Conservation (phyloP, 2,888 invertebrate species). For the Drosophila antonietae region DNA sequence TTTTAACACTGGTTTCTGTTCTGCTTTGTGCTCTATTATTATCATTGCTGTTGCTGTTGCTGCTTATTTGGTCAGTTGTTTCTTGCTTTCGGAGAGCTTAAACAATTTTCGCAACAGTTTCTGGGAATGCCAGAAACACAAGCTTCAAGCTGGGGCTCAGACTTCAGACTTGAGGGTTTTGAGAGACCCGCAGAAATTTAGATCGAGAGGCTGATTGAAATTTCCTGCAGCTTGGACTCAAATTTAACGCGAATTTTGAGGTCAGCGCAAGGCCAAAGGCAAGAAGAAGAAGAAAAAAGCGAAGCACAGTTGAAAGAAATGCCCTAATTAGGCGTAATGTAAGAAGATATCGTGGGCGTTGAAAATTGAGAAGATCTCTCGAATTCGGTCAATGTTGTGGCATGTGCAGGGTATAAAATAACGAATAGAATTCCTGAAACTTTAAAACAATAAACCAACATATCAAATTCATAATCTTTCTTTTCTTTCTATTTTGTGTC, state of each 20-base stretch:
- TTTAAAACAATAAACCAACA: slow-evolving; percentile 23
- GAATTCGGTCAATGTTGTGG: slow-evolving; percentile 12
- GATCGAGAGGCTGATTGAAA: slow-evolving; percentile 58
- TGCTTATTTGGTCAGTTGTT: slow-evolving; percentile 9
- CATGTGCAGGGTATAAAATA: slow-evolving; percentile 28
- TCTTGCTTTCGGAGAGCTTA: slow-evolving; percentile 21
- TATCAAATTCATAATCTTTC: slow-evolving; percentile 28
- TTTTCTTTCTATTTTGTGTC: slow-evolving; percentile 10
- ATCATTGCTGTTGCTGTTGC: not conserved
- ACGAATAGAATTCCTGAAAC: slow-evolving; percentile 37
- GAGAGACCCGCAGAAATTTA: slow-evolving; percentile 44
- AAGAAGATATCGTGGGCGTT: slow-evolving; percentile 60
- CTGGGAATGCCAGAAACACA: slow-evolving; percentile 47
- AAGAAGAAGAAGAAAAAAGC: slow-evolving; percentile 5
- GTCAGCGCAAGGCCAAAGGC: slow-evolving; percentile 51
- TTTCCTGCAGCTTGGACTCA: slow-evolving; percentile 55
- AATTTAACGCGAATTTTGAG: slow-evolving; percentile 64
- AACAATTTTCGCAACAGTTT: slow-evolving; percentile 51
- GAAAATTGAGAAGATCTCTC: slow-evolving; percentile 44
- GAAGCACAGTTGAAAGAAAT: slow-evolving; percentile 1
- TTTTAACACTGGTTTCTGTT: slow-evolving; percentile 54
- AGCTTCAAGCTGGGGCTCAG: slow-evolving; percentile 22
- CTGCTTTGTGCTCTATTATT: slow-evolving; percentile 46
- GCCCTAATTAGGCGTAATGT: slow-evolving; percentile 66
- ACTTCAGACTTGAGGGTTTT: not conserved